A percentile compares a stretch with the other conserved stretches of the same genome.
Evolutionary conservation across 2,888 invertebrate species (phyloP).

Genomic region (Orchestes rusci): DNA sequence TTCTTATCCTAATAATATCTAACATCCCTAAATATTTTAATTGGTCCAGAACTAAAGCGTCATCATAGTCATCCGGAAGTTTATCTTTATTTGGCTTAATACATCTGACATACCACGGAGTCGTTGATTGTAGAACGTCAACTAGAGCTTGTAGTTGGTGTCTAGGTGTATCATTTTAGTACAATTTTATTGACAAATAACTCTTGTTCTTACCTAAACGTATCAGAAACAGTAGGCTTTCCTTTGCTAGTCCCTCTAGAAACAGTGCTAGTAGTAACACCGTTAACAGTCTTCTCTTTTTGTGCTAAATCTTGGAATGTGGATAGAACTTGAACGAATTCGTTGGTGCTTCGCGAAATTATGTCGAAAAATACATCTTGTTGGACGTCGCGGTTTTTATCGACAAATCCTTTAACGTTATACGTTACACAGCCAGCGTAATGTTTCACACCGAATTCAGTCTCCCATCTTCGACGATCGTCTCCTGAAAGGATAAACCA

Average conservation of each 20-base stretch:
- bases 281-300: slow-evolving; percentile 32
- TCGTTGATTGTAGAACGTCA: slow-evolving; percentile 82
- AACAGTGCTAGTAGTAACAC: slow-evolving; percentile 56
- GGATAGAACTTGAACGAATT: slow-evolving; percentile 71
- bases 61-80: slow-evolving; percentile 70
- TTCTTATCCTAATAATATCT: slow-evolving; percentile 84
- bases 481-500: slow-evolving; percentile 52
- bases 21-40: slow-evolving; percentile 87
- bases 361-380: slow-evolving; percentile 90
- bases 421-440: slow-evolving; percentile 88
- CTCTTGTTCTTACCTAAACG: slow-evolving; percentile 52
- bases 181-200: not conserved
- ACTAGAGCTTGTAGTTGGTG: slow-evolving; percentile 82
- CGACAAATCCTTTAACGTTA: slow-evolving; percentile 74
- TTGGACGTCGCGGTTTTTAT: slow-evolving; percentile 88
- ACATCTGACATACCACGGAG: slow-evolving; percentile 89
- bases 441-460: slow-evolving; percentile 82
- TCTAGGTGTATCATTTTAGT: too few species aligned
- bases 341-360: slow-evolving; percentile 74
- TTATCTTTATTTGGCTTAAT: slow-evolving; percentile 88
- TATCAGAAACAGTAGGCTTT: slow-evolving; percentile 84
- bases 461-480: slow-evolving; percentile 82
- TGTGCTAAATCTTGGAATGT: slow-evolving; percentile 52
- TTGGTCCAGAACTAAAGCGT: slow-evolving; percentile 76
- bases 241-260: slow-evolving; percentile 83